phyloP scores from a whole-genome alignment of 2,113 vertebrate genomes.

The Reinhardtius hippoglossoides region DNA sequence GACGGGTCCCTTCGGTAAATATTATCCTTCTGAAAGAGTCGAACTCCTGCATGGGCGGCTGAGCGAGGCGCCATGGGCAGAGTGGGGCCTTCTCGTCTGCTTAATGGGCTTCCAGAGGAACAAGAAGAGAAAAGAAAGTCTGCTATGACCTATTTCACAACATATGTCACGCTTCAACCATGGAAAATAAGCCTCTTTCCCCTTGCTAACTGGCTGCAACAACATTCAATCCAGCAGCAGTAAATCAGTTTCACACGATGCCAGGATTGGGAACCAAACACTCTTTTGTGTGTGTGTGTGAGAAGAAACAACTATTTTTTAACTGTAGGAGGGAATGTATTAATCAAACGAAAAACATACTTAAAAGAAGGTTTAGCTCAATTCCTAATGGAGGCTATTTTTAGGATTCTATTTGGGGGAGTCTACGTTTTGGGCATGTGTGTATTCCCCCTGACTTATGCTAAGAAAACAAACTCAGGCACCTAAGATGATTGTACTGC shows the following conservation, averaged over 20 bases:
- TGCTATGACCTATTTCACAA: constrained; percentile 70
- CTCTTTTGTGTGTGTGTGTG: background rate
- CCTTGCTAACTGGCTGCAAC: constrained; percentile 62
- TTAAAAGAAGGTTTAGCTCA: constrained; percentile 41
- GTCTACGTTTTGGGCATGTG: constrained; percentile 20
- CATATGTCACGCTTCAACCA: constrained; percentile 61
- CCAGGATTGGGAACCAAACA: constrained; percentile 38
- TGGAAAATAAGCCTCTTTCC: constrained; percentile 73
- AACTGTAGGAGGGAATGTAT: constrained; percentile 17
- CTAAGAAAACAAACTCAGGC: constrained; percentile 49
- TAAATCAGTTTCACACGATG: constrained; percentile 72
- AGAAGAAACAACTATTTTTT: constrained; percentile 31
- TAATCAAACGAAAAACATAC: constrained; percentile 38
- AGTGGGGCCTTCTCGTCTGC: constrained; percentile 19
- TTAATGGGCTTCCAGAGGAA: constrained; percentile 64
- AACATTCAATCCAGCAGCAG: constrained; percentile 52
- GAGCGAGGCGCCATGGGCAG: constrained; percentile 42
- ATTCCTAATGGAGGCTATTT: constrained; percentile 46
- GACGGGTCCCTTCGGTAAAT: constrained; percentile 65
- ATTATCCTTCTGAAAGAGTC: constrained; percentile 65
- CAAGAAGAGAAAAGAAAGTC: constrained; percentile 51
- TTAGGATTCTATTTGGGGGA: constrained; percentile 37
- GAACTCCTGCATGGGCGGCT: constrained; percentile 40
- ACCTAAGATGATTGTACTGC: constrained; percentile 42
- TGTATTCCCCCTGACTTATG: constrained; percentile 26